These are phyloP conservation scores for Otolemur crassicaudatus DNA, from an alignment of 2,797 vertebrate species.

Conservation along the genomic window DNA sequence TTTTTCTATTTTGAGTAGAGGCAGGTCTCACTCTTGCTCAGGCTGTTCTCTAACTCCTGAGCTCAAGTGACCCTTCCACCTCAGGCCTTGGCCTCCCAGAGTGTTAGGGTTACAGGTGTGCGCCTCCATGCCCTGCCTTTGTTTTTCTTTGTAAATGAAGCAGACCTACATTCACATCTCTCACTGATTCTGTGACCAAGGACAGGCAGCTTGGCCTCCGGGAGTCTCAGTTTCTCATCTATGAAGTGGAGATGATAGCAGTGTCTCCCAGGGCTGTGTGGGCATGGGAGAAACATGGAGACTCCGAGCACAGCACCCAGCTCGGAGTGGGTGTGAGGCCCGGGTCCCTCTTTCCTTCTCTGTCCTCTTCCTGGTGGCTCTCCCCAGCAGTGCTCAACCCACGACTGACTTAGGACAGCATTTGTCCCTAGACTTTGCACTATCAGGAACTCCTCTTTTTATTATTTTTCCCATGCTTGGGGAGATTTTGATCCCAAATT, in stretches of 20 bases:
- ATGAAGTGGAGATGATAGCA: not conserved
- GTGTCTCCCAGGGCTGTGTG: not conserved
- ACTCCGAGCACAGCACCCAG: not conserved
- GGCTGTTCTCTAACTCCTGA: no score
- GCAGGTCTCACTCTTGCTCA: no score
- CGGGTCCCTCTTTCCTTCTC: not conserved
- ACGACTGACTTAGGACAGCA: not conserved
- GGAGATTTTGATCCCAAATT: slow-evolving; percentile 74
- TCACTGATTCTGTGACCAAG: not conserved
- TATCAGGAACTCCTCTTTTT: not conserved
- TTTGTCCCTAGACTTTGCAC: not conserved
- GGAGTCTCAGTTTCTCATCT: not conserved
- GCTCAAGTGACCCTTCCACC: no score
- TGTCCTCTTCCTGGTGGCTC: not conserved
- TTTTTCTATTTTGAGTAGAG: no score
- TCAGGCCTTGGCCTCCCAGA: no score
- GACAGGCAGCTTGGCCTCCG: not conserved
- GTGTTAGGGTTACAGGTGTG: no score
- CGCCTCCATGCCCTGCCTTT: not conserved
- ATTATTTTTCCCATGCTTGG: slow-evolving; percentile 58
- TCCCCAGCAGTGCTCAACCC: not conserved
- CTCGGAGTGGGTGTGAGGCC: rapidly evolving
- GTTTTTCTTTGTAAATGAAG: not conserved
- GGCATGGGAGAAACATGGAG: no score
- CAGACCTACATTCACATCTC: not conserved